Evolutionary conservation across 2,888 invertebrate species (phyloP).

Genomic region (Callosobruchus maculatus): DNA sequence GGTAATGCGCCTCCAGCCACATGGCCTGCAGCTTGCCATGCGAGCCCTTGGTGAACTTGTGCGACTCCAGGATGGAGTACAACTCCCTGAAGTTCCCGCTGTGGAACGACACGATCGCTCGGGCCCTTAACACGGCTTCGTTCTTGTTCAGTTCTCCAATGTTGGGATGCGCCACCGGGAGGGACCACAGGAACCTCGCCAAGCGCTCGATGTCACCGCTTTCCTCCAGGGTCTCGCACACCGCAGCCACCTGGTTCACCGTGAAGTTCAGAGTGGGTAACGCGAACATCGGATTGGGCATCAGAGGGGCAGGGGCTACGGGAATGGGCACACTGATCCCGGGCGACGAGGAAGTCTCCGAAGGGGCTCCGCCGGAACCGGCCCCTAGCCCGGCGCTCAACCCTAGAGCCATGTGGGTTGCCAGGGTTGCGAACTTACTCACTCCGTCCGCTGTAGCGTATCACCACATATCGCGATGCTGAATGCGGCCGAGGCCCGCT

Average conservation of each 20-base stretch:
- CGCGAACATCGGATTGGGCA: conserved; percentile 78
- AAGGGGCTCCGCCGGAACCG: conserved; percentile 45
- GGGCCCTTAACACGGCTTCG: conserved; percentile 81
- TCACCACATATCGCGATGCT: neutral
- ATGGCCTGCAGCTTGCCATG: conserved; percentile 86
- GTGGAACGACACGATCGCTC: conserved; percentile 87
- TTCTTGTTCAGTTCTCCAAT: conserved; percentile 77
- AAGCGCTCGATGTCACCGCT: conserved; percentile 87
- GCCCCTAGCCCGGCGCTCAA: conserved; percentile 55
- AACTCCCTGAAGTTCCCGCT: conserved; percentile 86
- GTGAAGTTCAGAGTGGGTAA: conserved; percentile 82
- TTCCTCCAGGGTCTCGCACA: conserved; percentile 94
- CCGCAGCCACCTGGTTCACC: conserved; percentile 82
- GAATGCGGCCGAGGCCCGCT: neutral
- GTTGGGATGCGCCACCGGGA: conserved; percentile 88
- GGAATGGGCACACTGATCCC: conserved; percentile 51
- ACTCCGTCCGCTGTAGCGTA: neutral
- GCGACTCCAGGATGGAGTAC: conserved; percentile 84
- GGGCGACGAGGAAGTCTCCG: conserved; percentile 48
- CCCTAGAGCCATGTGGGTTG: conserved; percentile 52
- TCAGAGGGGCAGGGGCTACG: conserved; percentile 44
- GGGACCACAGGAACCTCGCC: conserved; percentile 83
- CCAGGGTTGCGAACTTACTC: conserved; percentile 37
- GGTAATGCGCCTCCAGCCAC: conserved; percentile 94
- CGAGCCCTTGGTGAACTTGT: conserved; percentile 84